Percentiles rank a stretch among this genome's conserved stretches.
phyloP scores from a whole-genome alignment of 2,113 vertebrate species.

The Noctilio leporinus region DNA sequence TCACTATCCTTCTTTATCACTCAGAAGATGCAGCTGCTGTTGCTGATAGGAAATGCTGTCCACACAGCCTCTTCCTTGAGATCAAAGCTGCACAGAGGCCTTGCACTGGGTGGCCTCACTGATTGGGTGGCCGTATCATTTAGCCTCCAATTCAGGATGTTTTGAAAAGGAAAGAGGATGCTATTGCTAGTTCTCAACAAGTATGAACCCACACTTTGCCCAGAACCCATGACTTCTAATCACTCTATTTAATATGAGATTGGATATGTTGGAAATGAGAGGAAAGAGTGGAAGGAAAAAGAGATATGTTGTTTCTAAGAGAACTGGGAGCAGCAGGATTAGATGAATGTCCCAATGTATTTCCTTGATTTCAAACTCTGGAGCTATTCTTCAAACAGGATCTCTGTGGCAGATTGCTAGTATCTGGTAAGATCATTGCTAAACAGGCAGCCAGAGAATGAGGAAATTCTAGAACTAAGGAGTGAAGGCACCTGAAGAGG shows the following conservation, averaged over 20 bases:
- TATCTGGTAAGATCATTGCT: not conserved
- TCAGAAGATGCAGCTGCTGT: not conserved
- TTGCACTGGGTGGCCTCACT: not conserved
- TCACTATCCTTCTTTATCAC: not conserved
- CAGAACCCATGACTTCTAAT: not conserved
- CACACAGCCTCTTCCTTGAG: not conserved
- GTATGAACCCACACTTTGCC: not conserved
- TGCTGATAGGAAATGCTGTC: not conserved
- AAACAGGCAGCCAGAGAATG: not conserved
- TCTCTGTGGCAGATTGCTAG: not conserved
- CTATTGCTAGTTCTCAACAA: not conserved
- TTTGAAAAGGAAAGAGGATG: not conserved
- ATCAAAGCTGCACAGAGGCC: not conserved
- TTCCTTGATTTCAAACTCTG: not conserved
- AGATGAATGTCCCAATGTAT: not conserved
- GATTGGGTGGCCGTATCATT: not conserved
- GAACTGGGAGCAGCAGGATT: not conserved
- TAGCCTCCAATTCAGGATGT: not conserved
- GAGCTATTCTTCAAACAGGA: not conserved
- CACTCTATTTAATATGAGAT: not conserved
- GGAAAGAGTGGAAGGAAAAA: not conserved
- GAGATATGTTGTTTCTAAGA: not conserved
- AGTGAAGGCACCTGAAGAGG: not conserved
- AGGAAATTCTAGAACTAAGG: not conserved
- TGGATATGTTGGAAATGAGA: not conserved